Evolutionary conservation across 2,888 invertebrate species (phyloP).

Genomic region (Plusia festucae): DNA sequence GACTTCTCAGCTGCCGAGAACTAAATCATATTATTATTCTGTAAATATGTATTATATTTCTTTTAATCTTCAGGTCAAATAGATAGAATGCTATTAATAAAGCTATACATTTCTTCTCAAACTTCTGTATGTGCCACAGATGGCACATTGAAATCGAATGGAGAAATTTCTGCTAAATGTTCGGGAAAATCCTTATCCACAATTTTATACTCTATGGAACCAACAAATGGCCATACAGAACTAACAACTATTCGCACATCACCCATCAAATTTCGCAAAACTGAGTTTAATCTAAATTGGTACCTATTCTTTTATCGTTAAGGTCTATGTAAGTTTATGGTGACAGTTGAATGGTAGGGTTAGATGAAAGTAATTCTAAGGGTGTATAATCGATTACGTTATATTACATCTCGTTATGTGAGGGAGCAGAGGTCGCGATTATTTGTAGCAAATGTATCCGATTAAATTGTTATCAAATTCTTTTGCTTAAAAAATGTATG

Average conservation of each 20-base stretch:
- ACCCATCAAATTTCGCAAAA: slow-evolving; percentile 25
- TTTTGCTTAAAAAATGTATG: slow-evolving; percentile 22
- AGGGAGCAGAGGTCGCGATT: slow-evolving; percentile 50
- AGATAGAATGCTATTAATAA: too few relatives aligned
- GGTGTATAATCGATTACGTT: slow-evolving; percentile 84
- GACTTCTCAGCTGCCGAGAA: too few relatives aligned
- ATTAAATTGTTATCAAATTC: slow-evolving; percentile 36
- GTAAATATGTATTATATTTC: too few relatives aligned
- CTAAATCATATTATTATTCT: too few relatives aligned
- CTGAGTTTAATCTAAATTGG: slow-evolving; percentile 35
- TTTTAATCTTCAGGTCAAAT: too few relatives aligned
- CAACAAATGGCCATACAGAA: slow-evolving; percentile 78
- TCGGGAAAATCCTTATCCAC: slow-evolving; percentile 43
- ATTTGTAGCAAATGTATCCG: slow-evolving; percentile 59
- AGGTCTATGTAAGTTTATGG: slow-evolving; percentile 17
- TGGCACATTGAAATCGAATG: too few relatives aligned
- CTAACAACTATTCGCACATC: slow-evolving; percentile 60
- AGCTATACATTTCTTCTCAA: too few relatives aligned
- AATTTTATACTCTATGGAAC: slow-evolving; percentile 52
- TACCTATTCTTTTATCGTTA: slow-evolving; percentile 34
- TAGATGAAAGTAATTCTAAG: slow-evolving; percentile 74
- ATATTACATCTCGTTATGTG: slow-evolving; percentile 78
- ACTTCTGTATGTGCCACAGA: too few relatives aligned
- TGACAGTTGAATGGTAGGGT: slow-evolving; percentile 33
- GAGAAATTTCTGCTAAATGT: background rate